Percentiles rank a stretch among this genome's conserved stretches.
Evolutionary conservation across 2,797 vertebrate genomes (phyloP).

Genomic region (Phoeniculus purpureus): DNA sequence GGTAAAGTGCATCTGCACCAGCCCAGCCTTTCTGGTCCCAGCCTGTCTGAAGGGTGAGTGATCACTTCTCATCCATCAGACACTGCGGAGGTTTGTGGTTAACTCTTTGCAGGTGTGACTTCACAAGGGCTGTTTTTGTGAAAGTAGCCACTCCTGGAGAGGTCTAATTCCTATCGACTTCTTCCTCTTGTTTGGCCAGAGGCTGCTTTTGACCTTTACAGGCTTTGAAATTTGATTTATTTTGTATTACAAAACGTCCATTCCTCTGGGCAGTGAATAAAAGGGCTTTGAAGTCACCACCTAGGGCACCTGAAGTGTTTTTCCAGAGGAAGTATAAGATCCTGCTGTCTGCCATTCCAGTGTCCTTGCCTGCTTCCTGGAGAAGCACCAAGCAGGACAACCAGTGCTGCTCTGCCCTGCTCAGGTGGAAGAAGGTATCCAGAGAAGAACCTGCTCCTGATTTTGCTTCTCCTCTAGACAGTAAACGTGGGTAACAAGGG

Average conservation of each 20-base stretch:
- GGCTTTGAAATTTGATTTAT: slow-evolving; percentile 71
- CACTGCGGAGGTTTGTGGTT: neutral
- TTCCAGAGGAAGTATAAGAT: neutral
- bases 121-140: slow-evolving; percentile 26
- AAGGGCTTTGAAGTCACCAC: slow-evolving; percentile 60
- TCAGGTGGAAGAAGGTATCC: neutral
- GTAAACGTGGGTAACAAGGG: neutral
- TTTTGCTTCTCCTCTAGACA: neutral
- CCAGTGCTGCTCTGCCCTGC: neutral
- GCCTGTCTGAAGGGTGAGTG: neutral
- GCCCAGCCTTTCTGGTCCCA: neutral
- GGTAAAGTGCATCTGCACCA: neutral
- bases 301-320: slow-evolving; percentile 9
- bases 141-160: neutral
- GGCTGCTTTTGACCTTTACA: slow-evolving; percentile 66
- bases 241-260: slow-evolving; percentile 61
- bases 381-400: neutral
- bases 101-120: slow-evolving; percentile 20
- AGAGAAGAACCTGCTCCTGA: neutral
- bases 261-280: slow-evolving; percentile 50
- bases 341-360: neutral
- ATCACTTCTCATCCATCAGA: slow-evolving; percentile 44
- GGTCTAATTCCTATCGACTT: neutral
- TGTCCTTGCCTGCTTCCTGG: neutral
- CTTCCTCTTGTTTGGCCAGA: slow-evolving; percentile 56